Evolutionary conservation across 1,140 invertebrate species (phyloP).

Genomic region (Penaeus indicus): DNA sequence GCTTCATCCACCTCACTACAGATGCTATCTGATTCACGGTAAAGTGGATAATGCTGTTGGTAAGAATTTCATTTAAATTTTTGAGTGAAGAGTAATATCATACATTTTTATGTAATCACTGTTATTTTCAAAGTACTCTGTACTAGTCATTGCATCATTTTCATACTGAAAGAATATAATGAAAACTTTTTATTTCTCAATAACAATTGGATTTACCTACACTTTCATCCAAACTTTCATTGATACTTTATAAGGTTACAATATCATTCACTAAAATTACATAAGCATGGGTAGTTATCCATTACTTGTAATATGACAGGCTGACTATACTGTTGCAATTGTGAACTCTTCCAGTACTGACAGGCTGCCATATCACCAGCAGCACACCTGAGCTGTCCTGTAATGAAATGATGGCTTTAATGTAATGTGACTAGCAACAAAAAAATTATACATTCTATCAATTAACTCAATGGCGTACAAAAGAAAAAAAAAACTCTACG

Average conservation of each 20-base stretch:
- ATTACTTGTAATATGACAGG: conserved; percentile 83
- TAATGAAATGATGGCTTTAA: conserved; percentile 66
- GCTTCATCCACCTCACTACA: conserved; percentile 88
- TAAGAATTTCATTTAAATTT: conserved; percentile 52
- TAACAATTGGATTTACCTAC: too few species aligned
- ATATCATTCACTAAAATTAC: not conserved
- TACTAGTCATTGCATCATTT: too few species aligned
- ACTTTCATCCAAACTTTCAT: not conserved
- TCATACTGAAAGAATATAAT: too few species aligned
- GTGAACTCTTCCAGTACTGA: conserved; percentile 46
- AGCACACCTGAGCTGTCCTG: conserved; percentile 76
- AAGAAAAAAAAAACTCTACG: too few species aligned
- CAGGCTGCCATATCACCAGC: conserved; percentile 68
- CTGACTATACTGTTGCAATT: conserved; percentile 74
- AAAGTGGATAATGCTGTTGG: conserved; percentile 92
- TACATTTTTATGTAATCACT: too few species aligned
- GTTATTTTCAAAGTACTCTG: too few species aligned
- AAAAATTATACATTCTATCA: not conserved
- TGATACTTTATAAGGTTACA: not conserved
- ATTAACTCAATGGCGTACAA: too few species aligned
- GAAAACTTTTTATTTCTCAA: too few species aligned
- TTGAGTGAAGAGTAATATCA: not conserved
- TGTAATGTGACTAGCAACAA: not conserved
- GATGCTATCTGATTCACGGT: conserved; percentile 84
- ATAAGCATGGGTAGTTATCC: conserved; percentile 38